Evolutionary conservation across 23 tunicate species (phyloP), one percentile per base, ranked within the genome.

Genomic region (Halocynthia aurantium): DNA sequence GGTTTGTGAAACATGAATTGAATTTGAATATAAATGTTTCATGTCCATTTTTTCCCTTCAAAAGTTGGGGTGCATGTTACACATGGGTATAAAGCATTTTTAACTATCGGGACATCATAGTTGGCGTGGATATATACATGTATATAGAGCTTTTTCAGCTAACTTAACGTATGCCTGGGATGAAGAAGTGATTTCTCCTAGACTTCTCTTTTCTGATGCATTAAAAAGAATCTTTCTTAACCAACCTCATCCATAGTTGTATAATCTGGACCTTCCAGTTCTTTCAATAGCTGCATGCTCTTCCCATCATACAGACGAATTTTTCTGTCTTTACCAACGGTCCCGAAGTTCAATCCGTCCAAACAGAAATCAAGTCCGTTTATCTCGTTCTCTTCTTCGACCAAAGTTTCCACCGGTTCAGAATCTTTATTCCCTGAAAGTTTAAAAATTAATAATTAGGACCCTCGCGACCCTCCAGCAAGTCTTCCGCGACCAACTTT

Each of bases 311-410:
- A 89, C 7, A 89, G 7, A 8, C 88, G 81, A 17, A 89, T 89
- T 54, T 84, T 51, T 17, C 96, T 55, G 69, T 89, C 88, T 68
- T 84, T 89, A 6, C 96, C 96, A 53, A 86, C 85, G 21, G 96
- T 89, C 7, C 84, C 96, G 84, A 89, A 89, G 54, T 68, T 61
- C 15, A 56, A 62, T 5, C 88, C 85, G 76, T 84, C 88, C 7
- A 52, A 31, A 54, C 85, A 80, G 53, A 89, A 52, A 57, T 89
- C 96, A 22, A 89, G 83, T 0, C 88, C 82, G 62, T 84, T 84
- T 8, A 89, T 77, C 62, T 89, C 96, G 80, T 89, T 89, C 17
- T 70, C 77, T 40, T 84, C 89, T 69, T 84, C 88, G 52, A 7
- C 53, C 6, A 85, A 12, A 53, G 80, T 50, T 7, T 54, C 69